Evolutionary conservation across 2,888 invertebrate species (phyloP).

Genomic region (Empis livida): DNA sequence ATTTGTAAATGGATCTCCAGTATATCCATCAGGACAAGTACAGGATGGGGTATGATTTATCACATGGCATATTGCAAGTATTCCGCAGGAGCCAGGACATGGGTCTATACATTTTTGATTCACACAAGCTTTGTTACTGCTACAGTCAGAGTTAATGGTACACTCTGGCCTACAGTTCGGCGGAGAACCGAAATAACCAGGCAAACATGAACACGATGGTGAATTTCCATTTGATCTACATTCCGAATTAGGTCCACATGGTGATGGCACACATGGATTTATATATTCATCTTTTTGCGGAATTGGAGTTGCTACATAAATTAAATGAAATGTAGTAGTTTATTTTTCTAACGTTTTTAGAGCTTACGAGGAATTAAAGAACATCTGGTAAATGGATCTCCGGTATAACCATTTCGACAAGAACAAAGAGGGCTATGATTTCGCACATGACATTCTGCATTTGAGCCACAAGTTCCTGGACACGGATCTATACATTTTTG

Average conservation of each 20-base stretch:
- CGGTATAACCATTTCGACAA: slow-evolving; percentile 54
- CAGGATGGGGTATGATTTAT: slow-evolving; percentile 59
- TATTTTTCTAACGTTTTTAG: neutral
- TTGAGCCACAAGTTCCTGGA: slow-evolving; percentile 45
- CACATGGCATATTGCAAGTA: slow-evolving; percentile 49
- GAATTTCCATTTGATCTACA: slow-evolving; percentile 43
- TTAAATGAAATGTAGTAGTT: neutral
- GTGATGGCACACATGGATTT: slow-evolving; percentile 47
- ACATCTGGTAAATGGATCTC: slow-evolving; percentile 61
- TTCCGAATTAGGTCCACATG: slow-evolving; percentile 52
- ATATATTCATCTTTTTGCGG: slow-evolving; percentile 18
- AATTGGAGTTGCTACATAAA: slow-evolving; percentile 10
- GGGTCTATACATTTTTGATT: slow-evolving; percentile 59
- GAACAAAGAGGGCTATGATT: slow-evolving; percentile 70
- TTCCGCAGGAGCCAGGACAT: slow-evolving; percentile 58
- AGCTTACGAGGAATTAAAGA: slow-evolving; percentile 36
- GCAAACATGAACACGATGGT: slow-evolving; percentile 53
- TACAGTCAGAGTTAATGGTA: slow-evolving; percentile 56
- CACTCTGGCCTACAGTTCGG: slow-evolving; percentile 64
- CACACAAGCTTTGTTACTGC: slow-evolving; percentile 55
- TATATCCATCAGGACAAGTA: slow-evolving; percentile 44
- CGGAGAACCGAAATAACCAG: slow-evolving; percentile 50
- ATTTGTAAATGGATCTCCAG: slow-evolving; percentile 64
- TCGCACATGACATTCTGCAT: slow-evolving; percentile 56
- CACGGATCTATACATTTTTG: slow-evolving; percentile 55